Base-by-base conservation (phyloP, 2,797 vertebrate genomes). In the Sebastes nivosus region DNA sequence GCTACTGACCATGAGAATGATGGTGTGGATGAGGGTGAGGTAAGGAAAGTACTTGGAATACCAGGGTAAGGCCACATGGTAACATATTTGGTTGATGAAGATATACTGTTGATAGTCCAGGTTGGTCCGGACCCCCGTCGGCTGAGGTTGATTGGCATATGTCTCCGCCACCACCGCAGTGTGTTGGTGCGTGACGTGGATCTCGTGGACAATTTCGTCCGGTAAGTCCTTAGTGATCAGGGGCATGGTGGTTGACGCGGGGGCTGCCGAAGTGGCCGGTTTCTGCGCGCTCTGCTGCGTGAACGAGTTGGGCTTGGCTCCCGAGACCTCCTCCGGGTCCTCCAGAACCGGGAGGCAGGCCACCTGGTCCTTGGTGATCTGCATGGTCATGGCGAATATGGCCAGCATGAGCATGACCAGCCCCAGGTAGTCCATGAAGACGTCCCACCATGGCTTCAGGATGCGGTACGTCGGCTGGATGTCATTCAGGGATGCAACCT, bases 371-470 rank as follows among this genome's bases (percentile, higher is more conserved):
- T 98, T 99, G 95, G 98, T 99, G 94, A 99, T 96, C 91, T 99
- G 99, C 98, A 99, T 99, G 83, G 99, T 99, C 96, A 98, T 99
- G 61, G 98, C 98, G 86, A 99, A 99, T 92, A 99, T 98, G 83
- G 98, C 97, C 89, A 99, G 95, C 98, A 99, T 99, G 82, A 99
- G 95, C 98, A 99, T 99, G 87, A 99, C 97, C 69, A 99, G 94
- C 34, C 98, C 98, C 79, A 99, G 94, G 94, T 99, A 99, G 96
- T 99, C 99, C 99, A 99, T 99, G 93, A 99, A 99, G 57, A 99
- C 99, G 30, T 99, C 99, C 99, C 99, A 99, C 99, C 99, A 99
- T 97, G 99, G 99, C 94, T 99, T 99, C 88, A 99, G 94, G 93
- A 99, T 99, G 68, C 98, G 97, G 88, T 99, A 99, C 12, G 98